phyloP scores from a whole-genome alignment of 2,113 vertebrate genomes.

The Rhegmatorhina hoffmannsi region DNA sequence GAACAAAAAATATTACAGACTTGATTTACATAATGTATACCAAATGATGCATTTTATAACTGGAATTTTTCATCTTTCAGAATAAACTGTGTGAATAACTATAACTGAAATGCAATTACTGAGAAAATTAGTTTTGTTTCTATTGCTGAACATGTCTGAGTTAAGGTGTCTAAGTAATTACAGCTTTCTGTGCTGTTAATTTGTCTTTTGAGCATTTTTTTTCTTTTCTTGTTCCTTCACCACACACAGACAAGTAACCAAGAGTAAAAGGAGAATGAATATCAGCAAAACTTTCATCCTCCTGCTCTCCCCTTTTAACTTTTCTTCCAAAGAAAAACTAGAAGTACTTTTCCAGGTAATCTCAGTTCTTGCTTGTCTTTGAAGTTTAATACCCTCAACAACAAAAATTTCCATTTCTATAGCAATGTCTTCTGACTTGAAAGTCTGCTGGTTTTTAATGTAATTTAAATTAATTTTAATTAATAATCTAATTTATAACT shows the following conservation, averaged over 20 bases:
- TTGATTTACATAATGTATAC: background rate
- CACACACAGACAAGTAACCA: background rate
- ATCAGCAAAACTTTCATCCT: background rate
- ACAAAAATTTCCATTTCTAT: background rate
- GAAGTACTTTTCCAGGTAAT: conserved; percentile 17
- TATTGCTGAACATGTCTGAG: background rate
- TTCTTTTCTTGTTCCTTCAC: background rate
- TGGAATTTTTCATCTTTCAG: background rate
- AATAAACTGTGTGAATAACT: background rate
- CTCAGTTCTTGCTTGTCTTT: conserved; percentile 3
- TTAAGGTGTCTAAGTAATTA: conserved; percentile 13
- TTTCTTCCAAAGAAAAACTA: background rate
- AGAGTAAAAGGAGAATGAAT: background rate
- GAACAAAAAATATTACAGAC: background rate
- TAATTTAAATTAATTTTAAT: conserved; percentile 5
- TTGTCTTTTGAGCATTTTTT: background rate
- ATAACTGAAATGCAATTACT: background rate
- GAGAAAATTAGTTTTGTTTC: background rate
- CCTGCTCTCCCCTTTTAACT: background rate
- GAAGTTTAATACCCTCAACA: conserved; percentile 2
- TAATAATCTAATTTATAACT: background rate
- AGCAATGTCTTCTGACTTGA: background rate
- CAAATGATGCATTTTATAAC: conserved; percentile 27
- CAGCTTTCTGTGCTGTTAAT: background rate
- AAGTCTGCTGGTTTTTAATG: background rate